Evolutionary conservation across 2,113 vertebrate species (phyloP).

Genomic region (Apodemus sylvaticus): DNA sequence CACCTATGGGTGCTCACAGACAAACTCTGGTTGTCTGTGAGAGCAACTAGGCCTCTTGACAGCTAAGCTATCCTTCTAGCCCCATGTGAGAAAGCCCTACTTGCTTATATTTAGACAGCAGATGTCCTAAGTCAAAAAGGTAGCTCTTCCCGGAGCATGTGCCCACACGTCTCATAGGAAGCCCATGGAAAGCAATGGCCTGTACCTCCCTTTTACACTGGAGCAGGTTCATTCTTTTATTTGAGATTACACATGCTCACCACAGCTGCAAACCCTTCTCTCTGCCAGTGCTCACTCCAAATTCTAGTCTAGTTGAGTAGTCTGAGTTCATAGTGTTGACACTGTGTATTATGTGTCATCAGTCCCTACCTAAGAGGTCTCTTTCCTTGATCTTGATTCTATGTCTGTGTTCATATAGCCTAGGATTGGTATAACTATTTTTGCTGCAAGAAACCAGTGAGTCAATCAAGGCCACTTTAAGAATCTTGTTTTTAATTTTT

Average conservation of each 20-base stretch:
- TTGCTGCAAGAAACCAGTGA: background rate
- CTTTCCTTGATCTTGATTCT: background rate
- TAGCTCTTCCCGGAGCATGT: background rate
- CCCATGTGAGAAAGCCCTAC: background rate
- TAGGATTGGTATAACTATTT: background rate
- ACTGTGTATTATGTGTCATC: background rate
- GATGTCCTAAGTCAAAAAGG: background rate
- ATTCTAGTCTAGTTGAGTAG: background rate
- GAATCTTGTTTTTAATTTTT: background rate
- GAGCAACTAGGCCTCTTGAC: background rate
- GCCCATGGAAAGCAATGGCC: background rate
- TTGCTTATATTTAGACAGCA: background rate
- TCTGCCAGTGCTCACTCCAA: background rate
- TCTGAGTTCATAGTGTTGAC: background rate
- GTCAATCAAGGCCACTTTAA: background rate
- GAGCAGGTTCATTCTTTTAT: background rate
- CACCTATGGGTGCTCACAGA: background rate
- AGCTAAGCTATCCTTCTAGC: background rate
- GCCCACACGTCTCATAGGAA: background rate
- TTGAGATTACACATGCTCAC: background rate
- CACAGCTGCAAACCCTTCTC: background rate
- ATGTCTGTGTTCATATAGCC: background rate
- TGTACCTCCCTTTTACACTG: background rate
- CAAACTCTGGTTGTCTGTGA: background rate
- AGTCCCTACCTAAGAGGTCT: background rate